Conservation (phyloP, 2,797 vertebrate genomes). For the Masticophis lateralis region DNA sequence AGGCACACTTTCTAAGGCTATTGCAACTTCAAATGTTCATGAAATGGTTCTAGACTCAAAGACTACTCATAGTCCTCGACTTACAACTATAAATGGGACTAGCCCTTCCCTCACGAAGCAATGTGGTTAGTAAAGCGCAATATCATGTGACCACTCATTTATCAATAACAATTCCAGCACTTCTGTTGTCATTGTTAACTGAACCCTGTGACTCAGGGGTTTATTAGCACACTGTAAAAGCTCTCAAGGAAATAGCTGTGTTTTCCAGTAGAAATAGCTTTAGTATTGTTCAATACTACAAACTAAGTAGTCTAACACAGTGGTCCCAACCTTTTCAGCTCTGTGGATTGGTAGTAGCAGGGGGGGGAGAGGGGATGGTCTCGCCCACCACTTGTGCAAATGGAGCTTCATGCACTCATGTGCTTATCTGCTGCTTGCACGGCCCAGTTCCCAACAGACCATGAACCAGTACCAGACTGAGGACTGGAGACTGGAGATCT, state of each 20-base stretch:
- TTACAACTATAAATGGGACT: too few species aligned
- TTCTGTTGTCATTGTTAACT: neutral
- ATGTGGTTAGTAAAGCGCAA: too few species aligned
- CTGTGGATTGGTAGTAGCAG: rapidly evolving
- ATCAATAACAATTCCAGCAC: neutral
- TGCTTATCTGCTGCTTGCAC: neutral
- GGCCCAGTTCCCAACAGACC: neutral
- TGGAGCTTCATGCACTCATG: neutral
- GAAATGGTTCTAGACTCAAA: too few species aligned
- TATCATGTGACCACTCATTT: neutral
- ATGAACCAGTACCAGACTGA: rapidly evolving
- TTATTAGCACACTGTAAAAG: neutral
- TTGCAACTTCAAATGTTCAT: neutral
- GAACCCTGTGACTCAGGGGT: neutral
- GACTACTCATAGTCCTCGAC: too few species aligned
- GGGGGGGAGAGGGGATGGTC: neutral
- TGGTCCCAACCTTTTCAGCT: neutral
- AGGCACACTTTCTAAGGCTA: neutral
- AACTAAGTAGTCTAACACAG: neutral
- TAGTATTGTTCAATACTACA: neutral
- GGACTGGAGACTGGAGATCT: neutral
- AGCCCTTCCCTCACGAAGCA: neutral
- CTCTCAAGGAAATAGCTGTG: neutral
- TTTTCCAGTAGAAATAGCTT: neutral
- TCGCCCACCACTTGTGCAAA: neutral